Evolutionary conservation across 2,113 vertebrate genomes (phyloP).

Genomic region (Zosterops japonicus): DNA sequence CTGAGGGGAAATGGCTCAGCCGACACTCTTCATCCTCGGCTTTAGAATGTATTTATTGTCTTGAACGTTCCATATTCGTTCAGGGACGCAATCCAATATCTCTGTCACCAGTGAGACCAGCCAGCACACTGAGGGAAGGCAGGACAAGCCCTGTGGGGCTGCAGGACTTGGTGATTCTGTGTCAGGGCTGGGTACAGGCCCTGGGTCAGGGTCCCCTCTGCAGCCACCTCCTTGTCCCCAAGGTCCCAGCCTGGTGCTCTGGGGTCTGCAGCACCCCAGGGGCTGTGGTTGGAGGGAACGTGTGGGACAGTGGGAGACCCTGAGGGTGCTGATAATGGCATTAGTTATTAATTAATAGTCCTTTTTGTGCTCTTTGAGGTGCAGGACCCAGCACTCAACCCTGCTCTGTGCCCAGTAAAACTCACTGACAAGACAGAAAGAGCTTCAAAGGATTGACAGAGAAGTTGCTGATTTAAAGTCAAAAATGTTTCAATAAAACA

Average conservation of each 20-base stretch:
- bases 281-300: rapidly evolving
- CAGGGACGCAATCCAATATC: background rate
- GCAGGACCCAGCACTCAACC: background rate
- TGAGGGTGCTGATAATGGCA: background rate
- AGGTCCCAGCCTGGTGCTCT: rapidly evolving
- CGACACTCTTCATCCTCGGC: conserved; percentile 1
- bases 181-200: background rate
- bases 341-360: background rate
- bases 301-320: background rate
- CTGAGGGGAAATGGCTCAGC: conserved; percentile 15
- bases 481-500: background rate
- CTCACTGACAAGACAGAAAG: background rate
- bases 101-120: background rate
- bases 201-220: no score
- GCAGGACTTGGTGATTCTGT: rapidly evolving
- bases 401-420: background rate
- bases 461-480: background rate
- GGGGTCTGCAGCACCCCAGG: background rate
- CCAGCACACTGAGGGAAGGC: background rate
- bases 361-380: background rate
- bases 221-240: background rate
- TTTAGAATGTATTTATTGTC: conserved; percentile 51
- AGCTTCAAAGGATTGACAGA: background rate
- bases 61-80: background rate
- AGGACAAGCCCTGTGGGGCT: background rate